These are phyloP conservation scores for Aphis craccivora DNA, from an alignment of 1,140 invertebrate species.

Conservation along the genomic window DNA sequence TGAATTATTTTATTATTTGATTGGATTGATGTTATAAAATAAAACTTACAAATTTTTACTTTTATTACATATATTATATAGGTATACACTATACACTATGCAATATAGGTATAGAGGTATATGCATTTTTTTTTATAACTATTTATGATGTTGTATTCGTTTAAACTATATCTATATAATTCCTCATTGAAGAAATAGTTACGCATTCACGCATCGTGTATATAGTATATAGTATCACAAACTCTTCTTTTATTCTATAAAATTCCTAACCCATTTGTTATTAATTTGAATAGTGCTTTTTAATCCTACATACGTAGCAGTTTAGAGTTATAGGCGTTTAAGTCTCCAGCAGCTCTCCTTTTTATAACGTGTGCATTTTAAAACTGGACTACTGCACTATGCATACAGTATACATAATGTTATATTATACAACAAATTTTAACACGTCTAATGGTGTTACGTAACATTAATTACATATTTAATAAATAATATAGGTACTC, in stretches of 20 bases:
- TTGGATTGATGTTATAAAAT: background rate
- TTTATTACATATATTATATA: background rate
- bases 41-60: background rate
- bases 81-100: background rate
- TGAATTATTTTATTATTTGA: constrained; percentile 13
- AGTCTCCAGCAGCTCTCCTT: background rate
- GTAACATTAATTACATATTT: background rate
- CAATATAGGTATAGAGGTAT: background rate
- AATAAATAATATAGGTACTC: background rate
- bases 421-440: background rate
- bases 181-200: background rate
- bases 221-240: too few species aligned
- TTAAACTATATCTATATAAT: background rate
- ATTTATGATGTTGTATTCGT: background rate
- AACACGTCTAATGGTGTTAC: background rate
- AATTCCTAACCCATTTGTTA: background rate
- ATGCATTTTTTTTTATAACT: background rate
- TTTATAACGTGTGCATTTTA: background rate
- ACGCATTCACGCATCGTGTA: background rate
- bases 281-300: background rate
- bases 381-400: background rate
- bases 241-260: background rate
- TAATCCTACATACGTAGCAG: background rate
- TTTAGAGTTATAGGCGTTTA: background rate
- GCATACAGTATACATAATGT: too few species aligned